Conservation (phyloP, 37 sponge, comb jelly and placozoan species). For the Ianthella basta region DNA sequence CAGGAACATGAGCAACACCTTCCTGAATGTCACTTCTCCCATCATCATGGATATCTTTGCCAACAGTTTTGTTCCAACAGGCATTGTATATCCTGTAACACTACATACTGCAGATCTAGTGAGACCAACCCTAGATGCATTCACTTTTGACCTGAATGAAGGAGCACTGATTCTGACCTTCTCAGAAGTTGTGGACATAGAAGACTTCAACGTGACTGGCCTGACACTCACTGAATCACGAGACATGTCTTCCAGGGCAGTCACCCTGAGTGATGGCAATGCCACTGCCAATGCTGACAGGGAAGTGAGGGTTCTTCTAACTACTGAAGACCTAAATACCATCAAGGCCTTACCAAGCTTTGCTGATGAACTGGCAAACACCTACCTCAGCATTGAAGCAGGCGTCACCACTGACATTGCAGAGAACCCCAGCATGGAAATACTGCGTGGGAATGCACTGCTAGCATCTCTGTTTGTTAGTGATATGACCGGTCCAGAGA, state of each 20-base stretch:
- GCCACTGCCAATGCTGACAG: neutral
- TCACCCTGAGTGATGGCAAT: constrained; percentile 41
- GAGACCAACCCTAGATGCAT: constrained; percentile 58
- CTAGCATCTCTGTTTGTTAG: constrained; percentile 41
- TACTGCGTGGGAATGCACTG: constrained; percentile 33
- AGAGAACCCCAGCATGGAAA: constrained; percentile 56
- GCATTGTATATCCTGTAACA: constrained; percentile 32
- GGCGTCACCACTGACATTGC: constrained; percentile 69
- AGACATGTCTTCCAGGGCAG: constrained; percentile 11
- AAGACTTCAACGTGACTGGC: constrained; percentile 49
- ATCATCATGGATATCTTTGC: constrained; percentile 61
- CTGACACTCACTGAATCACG: constrained; percentile 44
- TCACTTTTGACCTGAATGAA: constrained; percentile 71
- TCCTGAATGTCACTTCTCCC: constrained; percentile 37
- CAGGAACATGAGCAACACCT: constrained; percentile 49
- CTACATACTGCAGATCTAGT: constrained; percentile 76
- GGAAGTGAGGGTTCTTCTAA: constrained; percentile 35
- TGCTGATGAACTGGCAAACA: constrained; percentile 52
- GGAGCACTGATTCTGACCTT: constrained; percentile 74
- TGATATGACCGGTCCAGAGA: constrained; percentile 71
- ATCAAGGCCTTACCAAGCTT: constrained; percentile 61
- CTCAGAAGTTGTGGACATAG: constrained; percentile 63
- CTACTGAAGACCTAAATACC: constrained; percentile 56
- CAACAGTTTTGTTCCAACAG: constrained; percentile 39
- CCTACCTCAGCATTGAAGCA: constrained; percentile 65